A percentile compares a stretch with the other conserved stretches of the same genome.
These are phyloP conservation scores for Nothoprocta pentlandii DNA, from an alignment of 2,113 vertebrate genomes.

Conservation along the genomic window DNA sequence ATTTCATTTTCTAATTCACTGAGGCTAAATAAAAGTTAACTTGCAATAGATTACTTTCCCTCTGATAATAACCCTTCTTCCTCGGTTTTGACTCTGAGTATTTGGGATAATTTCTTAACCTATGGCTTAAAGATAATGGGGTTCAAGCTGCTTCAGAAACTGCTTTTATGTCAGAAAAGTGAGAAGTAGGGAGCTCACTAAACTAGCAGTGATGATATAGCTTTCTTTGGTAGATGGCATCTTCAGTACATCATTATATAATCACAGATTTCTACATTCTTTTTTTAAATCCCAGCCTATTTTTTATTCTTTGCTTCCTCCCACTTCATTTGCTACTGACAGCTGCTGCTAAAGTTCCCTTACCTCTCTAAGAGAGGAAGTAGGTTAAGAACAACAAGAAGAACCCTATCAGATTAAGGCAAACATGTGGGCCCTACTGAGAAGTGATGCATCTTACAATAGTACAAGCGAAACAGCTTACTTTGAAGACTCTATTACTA, in stretches of 20 bases:
- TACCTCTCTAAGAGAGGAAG: slow-evolving; percentile 73
- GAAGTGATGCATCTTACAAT: slow-evolving; percentile 40
- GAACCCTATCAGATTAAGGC: slow-evolving; percentile 66
- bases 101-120: not conserved
- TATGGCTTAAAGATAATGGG: not conserved
- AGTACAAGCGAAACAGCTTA: slow-evolving; percentile 40
- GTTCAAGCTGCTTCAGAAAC: slow-evolving; percentile 4
- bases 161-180: slow-evolving; percentile 13
- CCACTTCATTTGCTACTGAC: slow-evolving; percentile 54
- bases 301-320: slow-evolving; percentile 59
- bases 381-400: slow-evolving; percentile 64
- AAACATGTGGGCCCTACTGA: slow-evolving; percentile 63
- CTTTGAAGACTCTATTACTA: slow-evolving; percentile 36
- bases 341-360: slow-evolving; percentile 47
- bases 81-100: not conserved
- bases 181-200: not conserved
- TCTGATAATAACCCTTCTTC: not conserved
- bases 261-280: slow-evolving; percentile 48
- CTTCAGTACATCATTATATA: slow-evolving; percentile 52
- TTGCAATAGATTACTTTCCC: not conserved
- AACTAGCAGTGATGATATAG: not conserved
- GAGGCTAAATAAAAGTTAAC: not conserved
- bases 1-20: not conserved
- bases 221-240: slow-evolving; percentile 2
- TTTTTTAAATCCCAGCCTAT: slow-evolving; percentile 61